These are phyloP conservation scores for Penaeus indicus DNA, from an alignment of 1,140 invertebrate species.

Conservation along the genomic window DNA sequence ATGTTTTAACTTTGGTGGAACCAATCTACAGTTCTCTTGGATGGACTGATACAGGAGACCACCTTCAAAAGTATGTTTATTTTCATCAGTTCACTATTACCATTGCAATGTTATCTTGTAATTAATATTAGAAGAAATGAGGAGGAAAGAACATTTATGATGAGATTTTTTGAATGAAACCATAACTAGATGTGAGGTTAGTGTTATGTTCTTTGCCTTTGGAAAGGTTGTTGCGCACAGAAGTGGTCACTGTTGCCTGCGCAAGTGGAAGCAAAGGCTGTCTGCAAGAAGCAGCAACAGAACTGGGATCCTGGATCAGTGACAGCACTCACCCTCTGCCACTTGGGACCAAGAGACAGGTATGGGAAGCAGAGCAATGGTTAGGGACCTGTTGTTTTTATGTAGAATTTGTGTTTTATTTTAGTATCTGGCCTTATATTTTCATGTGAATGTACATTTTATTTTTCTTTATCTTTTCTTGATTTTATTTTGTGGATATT, in stretches of 20 bases:
- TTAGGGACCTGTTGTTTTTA: too few species aligned
- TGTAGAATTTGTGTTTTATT: too few species aligned
- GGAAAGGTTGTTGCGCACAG: slow-evolving; percentile 53
- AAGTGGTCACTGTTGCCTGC: slow-evolving; percentile 54
- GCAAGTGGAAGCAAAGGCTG: slow-evolving; percentile 36
- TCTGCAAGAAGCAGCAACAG: slow-evolving; percentile 42
- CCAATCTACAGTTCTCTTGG: slow-evolving; percentile 73
- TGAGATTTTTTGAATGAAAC: too few species aligned
- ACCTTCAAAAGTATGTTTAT: slow-evolving; percentile 75
- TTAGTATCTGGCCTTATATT: too few species aligned
- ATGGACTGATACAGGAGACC: slow-evolving; percentile 75
- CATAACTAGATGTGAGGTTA: too few species aligned
- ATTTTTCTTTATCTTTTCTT: too few species aligned
- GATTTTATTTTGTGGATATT: too few species aligned
- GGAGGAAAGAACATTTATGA: too few species aligned
- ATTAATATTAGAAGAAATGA: too few species aligned
- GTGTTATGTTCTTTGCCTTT: background rate
- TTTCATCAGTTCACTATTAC: background rate
- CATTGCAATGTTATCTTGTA: too few species aligned
- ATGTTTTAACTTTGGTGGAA: slow-evolving; percentile 67
- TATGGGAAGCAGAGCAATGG: background rate
- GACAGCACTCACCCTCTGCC: slow-evolving; percentile 46
- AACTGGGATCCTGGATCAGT: slow-evolving; percentile 40
- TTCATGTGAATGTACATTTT: too few species aligned
- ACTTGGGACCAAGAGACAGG: slow-evolving; percentile 56